These are phyloP conservation scores for Leptatherina wallacei DNA, from an alignment of 2,797 vertebrate species.

Conservation along the genomic window DNA sequence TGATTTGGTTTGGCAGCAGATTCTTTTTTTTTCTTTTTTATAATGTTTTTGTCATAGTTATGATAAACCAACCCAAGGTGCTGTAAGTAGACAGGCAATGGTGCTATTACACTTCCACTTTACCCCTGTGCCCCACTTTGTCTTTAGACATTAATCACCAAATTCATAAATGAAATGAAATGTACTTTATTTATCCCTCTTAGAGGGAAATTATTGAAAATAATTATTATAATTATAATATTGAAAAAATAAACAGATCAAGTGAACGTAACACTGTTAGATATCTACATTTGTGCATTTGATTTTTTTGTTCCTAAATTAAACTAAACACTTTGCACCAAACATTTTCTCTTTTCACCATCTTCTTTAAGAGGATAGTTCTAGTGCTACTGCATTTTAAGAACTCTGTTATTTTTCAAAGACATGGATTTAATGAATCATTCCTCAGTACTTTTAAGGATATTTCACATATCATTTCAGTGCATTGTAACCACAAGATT, in stretches of 20 bases:
- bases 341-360: not conserved
- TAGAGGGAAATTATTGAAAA: too few relatives aligned
- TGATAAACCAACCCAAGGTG: not conserved
- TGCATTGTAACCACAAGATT: not conserved
- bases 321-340: not conserved
- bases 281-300: not conserved
- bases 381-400: not conserved
- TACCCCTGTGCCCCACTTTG: not conserved
- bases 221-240: too few relatives aligned
- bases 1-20: constrained; percentile 16
- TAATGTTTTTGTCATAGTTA: not conserved
- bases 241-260: not conserved
- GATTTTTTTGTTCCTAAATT: not conserved
- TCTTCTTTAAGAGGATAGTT: not conserved
- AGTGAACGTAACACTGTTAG: not conserved
- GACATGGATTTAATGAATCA: not conserved
- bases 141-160: not conserved
- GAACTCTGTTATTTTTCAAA: not conserved
- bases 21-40: not conserved
- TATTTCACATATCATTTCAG: not conserved
- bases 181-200: too few relatives aligned
- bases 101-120: too few relatives aligned
- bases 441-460: not conserved
- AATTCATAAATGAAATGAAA: too few relatives aligned
- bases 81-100: not conserved